Base-by-base conservation (phyloP, 35 echinoderm and acorn worm species). In the Eucidaris tribuloides region DNA sequence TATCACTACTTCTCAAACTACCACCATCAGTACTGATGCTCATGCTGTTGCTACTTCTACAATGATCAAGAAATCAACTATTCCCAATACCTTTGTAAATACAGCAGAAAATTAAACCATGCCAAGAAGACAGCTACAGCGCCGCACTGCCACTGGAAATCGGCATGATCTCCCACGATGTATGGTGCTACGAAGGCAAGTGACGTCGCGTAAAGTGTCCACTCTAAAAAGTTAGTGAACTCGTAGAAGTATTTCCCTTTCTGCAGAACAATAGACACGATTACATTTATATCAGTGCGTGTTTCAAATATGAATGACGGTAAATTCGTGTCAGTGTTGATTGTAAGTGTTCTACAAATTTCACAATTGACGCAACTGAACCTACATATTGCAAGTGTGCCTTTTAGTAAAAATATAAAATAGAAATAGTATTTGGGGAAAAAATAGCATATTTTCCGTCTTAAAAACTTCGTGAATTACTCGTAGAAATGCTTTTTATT, bases 71-170 rank as follows among this genome's bases (percentile, higher is more conserved):
- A 19, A 19, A 20, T 3, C 22, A 3, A 46, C 45, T 27, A 44
- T 22, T 18, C 4, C 45, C 22, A 76, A 50, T 77, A 96, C 93
- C 88, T 78, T 79, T 83, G 84, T 13, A 96, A 45, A 54, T 96
- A 96, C 23, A 96, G 55, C 48, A 96, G 79, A 54, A 96, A 83
- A 50, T 91, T 96, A 36, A 86, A 96, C 93, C 88, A 96, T 15
- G 93, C 93, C 17, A 85, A 7, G 63, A 96, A 96, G 32, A 91
- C 88, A 22, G 93, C 93, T 7, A 96, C 56, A 1, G 93, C 83
- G 17, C 83, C 93, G 43, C 68, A 87, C 30, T 59, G 85, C 79
- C 76, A 83, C 38, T 91, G 79, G 52, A 76, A 83, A 33, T 38
- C 44, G 5, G 64, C 49, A 41, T 57, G 33, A 42, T 28, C 18